Base-by-base conservation (phyloP, 2,888 invertebrate genomes). In the Glaucopsyche alexis region DNA sequence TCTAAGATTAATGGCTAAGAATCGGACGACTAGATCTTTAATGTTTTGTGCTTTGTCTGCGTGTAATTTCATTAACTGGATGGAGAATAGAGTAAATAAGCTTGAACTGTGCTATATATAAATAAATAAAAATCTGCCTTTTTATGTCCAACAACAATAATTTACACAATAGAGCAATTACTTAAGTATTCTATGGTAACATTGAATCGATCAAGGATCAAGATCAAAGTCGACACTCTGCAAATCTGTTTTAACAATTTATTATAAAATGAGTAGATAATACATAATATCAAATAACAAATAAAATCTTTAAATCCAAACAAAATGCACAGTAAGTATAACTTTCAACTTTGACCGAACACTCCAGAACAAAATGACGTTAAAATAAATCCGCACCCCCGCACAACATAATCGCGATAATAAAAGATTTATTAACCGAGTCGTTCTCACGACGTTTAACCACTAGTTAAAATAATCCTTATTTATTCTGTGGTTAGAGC, bases 1-100 rank as follows among this genome's bases (percentile, higher is more conserved):
- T 92, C 87, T 90, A 83, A 91, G 91, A 93, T 91, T 88, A 91
- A 91, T 91, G 88, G 86, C 86, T 82, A 83, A 82, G 84, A 84
- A 87, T 87, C 85, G 83, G 78, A 85, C 60, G 85, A 81, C 82
- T 83, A 83, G 82, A 85, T 83, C 75, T 78, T 79, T 81, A 80
- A 82, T 82, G 80, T 80, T 82, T 81, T 81, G 81, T 78, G 50
- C 52, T 72, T 19, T 72, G 79, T 82, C 82, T 80, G 80, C 77
- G 71, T 42, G 52, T 72, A 69, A 69, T 69, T 69, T 69, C 69
- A 69, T 69, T 69, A 69, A 47, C 69, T 69, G 16, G 52, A 16
- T 52, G 52, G 50, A n/a, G 50, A 16, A 52, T 52, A 16, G 16
- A 52, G 8, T n/a, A 50, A 50, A 50, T 50, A 8, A 52, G 52